Evolutionary conservation across 2,888 invertebrate genomes (phyloP), one percentile per base, ranked within the genome.

Genomic region (Philereme vetulata): DNA sequence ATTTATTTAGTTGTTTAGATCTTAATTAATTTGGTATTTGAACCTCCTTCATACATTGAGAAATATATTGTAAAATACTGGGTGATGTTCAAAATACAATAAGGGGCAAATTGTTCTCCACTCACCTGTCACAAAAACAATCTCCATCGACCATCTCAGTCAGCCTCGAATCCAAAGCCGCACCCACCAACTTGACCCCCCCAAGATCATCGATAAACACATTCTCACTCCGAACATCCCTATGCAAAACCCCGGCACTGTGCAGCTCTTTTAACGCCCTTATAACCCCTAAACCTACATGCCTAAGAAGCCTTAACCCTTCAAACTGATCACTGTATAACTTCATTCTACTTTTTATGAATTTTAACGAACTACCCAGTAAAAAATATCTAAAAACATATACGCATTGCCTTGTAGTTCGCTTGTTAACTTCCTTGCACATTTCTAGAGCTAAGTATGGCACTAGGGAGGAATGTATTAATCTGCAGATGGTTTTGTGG

Each of bases 221-320:
- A 67, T 95, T 95, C 21, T 95, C 94, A 72, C 95, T 95, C 62
- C 95, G 89, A n/a, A 98, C 86, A 83, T 97, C 95, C 75, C 95
- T 95, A 81, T 98, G 98, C 10, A 97, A 94, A 1, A 98, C 95
- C 66, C 96, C 96, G 65, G 95, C 96, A 71, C 95, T 93, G 80
- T 98, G 98, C 57, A 98, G 89, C 80, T 95, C 97, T 43, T 94
- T 94, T 38, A 98, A 85, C 9, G 96, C 97, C 54, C 94, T 93
- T 4, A 98, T 89, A 35, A 97, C 93, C 36, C 96, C 96, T 50
- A 92, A 89, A 0, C 95, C 95, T 38, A 97, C 93, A 76, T 94
- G 93, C 38, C 95, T 93, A 5, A 97, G 76, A 56, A 95, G 64
- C 47, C 78, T 82, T 32, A 90, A 70, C 7, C 78, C 77, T 62